phyloP scores from a whole-genome alignment of 2,797 vertebrate genomes.

The Acipenser transmontanus region DNA sequence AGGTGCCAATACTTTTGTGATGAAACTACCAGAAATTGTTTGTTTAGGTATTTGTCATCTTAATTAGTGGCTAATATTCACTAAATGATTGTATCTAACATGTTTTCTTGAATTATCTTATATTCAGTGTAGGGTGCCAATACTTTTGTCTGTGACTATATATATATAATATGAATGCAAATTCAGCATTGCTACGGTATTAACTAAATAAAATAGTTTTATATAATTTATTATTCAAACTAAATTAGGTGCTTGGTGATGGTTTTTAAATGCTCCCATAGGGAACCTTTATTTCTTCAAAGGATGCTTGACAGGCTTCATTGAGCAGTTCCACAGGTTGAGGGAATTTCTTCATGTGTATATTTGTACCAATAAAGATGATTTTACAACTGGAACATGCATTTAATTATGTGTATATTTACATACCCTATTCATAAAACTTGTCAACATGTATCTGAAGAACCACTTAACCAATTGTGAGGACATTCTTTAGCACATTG shows the following conservation, averaged over 20 bases:
- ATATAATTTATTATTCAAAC: slow-evolving; percentile 69
- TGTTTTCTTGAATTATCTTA: slow-evolving; percentile 23
- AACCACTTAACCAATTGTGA: too few relatives aligned
- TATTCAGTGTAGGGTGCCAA: neutral
- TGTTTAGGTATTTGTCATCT: slow-evolving; percentile 10
- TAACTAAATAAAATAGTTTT: slow-evolving; percentile 69
- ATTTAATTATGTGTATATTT: neutral
- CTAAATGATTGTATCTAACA: slow-evolving; percentile 10
- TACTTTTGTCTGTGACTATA: slow-evolving; percentile 18
- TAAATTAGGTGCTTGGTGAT: slow-evolving; percentile 58
- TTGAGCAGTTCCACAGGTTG: slow-evolving; percentile 59
- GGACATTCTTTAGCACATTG: too few relatives aligned
- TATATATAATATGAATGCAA: slow-evolving; percentile 53
- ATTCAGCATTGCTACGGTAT: slow-evolving; percentile 78
- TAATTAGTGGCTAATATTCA: too few relatives aligned
- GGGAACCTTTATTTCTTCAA: slow-evolving; percentile 55
- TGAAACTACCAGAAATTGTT: slow-evolving; percentile 49
- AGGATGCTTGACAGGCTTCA: slow-evolving; percentile 59
- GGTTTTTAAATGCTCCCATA: slow-evolving; percentile 60
- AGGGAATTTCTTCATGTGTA: slow-evolving; percentile 74
- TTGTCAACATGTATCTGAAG: too few relatives aligned
- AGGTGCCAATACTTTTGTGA: slow-evolving; percentile 46
- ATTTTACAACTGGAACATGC: slow-evolving; percentile 69
- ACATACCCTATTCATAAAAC: too few relatives aligned
- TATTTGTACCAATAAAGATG: slow-evolving; percentile 87